Conservation (phyloP, 35 echinoderm and acorn worm species). For the Eucidaris tribuloides region DNA sequence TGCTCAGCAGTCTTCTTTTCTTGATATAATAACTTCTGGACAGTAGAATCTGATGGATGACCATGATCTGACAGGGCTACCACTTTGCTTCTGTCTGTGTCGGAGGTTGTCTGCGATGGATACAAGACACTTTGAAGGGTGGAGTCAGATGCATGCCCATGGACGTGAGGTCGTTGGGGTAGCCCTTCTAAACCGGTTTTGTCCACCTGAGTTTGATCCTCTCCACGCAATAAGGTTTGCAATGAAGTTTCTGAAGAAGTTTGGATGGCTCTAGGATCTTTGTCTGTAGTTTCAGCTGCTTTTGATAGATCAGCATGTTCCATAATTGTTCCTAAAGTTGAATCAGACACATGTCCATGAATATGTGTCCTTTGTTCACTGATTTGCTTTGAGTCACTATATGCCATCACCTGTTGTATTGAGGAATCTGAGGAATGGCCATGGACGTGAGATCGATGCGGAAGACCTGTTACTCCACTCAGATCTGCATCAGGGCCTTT, state of each 20-base stretch:
- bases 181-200: background rate
- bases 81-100: background rate
- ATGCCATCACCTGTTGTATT: no score
- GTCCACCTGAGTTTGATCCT: no score
- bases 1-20: background rate
- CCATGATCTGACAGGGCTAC: background rate
- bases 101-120: background rate
- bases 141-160: conserved; percentile 61
- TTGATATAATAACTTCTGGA: conserved; percentile 57
- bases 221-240: no score
- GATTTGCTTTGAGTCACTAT: no score
- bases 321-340: conserved; percentile 53
- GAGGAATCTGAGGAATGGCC: no score
- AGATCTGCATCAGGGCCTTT: no score
- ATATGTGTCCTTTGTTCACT: background rate
- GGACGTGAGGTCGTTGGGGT: background rate
- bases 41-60: conserved; percentile 75
- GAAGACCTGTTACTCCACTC: no score
- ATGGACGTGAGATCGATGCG: no score
- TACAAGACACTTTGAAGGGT: conserved; percentile 54
- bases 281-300: no score
- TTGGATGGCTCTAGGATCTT: no score
- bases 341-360: conserved; percentile 56
- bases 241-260: no score
- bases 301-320: no score